Evolutionary conservation across 2,113 vertebrate genomes (phyloP), one percentile per base, ranked within the genome.

Genomic region (Lepus americanus): DNA sequence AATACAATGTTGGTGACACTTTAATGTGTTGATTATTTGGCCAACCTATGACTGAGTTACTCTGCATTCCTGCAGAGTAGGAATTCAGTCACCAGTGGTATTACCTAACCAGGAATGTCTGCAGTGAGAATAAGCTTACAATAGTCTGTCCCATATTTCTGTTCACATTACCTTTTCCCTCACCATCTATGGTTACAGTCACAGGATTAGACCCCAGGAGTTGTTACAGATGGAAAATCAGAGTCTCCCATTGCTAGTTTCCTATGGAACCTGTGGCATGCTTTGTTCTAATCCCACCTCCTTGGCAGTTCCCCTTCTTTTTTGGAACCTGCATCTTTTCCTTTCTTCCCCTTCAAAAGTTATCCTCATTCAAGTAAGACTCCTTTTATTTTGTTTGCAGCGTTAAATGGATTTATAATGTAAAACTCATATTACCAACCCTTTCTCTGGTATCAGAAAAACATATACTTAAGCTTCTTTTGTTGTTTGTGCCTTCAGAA

Each of bases 401-500:
- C 89, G 82, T 93, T 90, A 93, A 83, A 80, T 77, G 12, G 3
- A 66, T 73, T 92, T 81, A 14, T 77, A 87, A 89, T 61, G 53
- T 89, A 74, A 95, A 94, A 33, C 23, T 67, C 33, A 67, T 81
- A 53, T 89, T 76, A 44, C 66, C 90, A 94, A 31, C 19, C 25
- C 94, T 9, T 79, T 39, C n/a, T 83, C 77, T 72, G 44, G n/a
- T 67, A 67, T 90, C 36, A 70, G 85, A n/a, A 92, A 59, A 72
- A 59, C 14, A 73, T 33, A 44, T 20, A 90, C n/a, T 80, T 25
- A 27, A 36, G 12, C 31, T 90, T 77, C 33, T 87, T 78, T 87
- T 70, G 10, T 93, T 92, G 13, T 81, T 67, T 94, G 90, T 96
- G 31, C 69, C 25, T 94, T 92, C 49, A 77, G 55, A 95, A 44